Evolutionary conservation across 2,888 invertebrate species (phyloP), one percentile per base, ranked within the genome.

Genomic region (Aspidapion aeneum): DNA sequence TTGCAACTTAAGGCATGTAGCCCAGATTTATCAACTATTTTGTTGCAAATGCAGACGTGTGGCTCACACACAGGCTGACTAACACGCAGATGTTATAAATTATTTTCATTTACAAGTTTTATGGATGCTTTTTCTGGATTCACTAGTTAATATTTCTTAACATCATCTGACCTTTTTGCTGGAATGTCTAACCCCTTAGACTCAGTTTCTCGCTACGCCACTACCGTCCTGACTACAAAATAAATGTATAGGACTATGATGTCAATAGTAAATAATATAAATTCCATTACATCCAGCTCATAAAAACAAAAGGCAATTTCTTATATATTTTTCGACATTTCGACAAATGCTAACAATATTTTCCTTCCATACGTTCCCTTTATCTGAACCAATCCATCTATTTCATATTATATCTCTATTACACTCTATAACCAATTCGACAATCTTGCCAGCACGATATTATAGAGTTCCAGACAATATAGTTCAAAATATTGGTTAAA

Each of bases 381-480:
- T 52, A 52, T 52, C 52, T 52, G n/a, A 52, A 9, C 52, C 52
- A 52, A 52, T 52, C 52, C 18, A 52, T 52, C 17, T 52, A 52
- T 52, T 52, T 52, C 52, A 52, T 52, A 52, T 52, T 52, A 52
- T 52, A 52, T 52, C 52, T 52, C 18, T 52, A 52, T 52, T 9
- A 9, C n/a, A n/a, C 7, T n/a, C 12, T 7, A 35, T 35, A 35
- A 7, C 35, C 35, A 7, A 35, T 35, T 35, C 12, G 35, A 35
- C 12, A 35, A 35, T 3, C 12, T 12, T 35, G 12, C 35, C 35
- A 12, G 12, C 35, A 7, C n/a, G n/a, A n/a, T n/a, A n/a, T n/a
- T n/a, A n/a, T n/a, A n/a, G n/a, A n/a, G n/a, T n/a, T n/a, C n/a
- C n/a, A n/a, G n/a, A 35, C 35, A 35, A 12, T 12, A 12, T 35